A percentile compares a stretch with the other conserved stretches of the same genome.
Conservation (phyloP, 1,140 invertebrate genomes). For the Druon quercuslanigerum region DNA sequence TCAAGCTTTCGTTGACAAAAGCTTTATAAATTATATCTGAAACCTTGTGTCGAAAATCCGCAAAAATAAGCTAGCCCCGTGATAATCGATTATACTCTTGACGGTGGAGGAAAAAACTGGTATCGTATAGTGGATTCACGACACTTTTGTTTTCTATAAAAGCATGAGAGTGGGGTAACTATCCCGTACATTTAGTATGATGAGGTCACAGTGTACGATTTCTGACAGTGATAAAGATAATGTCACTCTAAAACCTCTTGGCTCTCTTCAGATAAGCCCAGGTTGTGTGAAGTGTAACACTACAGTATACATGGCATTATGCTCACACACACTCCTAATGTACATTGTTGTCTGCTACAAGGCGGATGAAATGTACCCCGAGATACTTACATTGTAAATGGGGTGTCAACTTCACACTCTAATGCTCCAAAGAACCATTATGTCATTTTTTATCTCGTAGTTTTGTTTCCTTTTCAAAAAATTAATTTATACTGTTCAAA, state of each 20-base stretch:
- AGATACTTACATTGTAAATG: conserved; percentile 13
- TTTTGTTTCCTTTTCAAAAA: background rate
- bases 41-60: background rate
- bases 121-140: background rate
- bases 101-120: background rate
- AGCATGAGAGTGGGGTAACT: conserved; percentile 9
- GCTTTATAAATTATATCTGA: background rate
- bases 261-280: conserved; percentile 18
- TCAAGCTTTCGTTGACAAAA: too few relatives aligned
- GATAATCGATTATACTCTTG: conserved; percentile 16
- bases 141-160: background rate
- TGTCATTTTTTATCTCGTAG: background rate
- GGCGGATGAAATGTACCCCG: conserved; percentile 8
- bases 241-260: conserved; percentile 21
- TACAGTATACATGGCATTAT: background rate
- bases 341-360: conserved; percentile 10
- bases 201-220: conserved; percentile 20
- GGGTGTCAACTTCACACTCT: conserved; percentile 15
- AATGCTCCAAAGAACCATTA: background rate
- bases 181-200: conserved; percentile 13
- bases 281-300: background rate
- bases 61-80: conserved; percentile 4
- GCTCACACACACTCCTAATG: background rate
- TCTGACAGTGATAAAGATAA: conserved; percentile 11
- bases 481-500: background rate